A percentile compares a stretch with the other conserved stretches of the same genome.
Conservation (phyloP, 2,797 vertebrate species). For the Myoxocephalus aenaeus region DNA sequence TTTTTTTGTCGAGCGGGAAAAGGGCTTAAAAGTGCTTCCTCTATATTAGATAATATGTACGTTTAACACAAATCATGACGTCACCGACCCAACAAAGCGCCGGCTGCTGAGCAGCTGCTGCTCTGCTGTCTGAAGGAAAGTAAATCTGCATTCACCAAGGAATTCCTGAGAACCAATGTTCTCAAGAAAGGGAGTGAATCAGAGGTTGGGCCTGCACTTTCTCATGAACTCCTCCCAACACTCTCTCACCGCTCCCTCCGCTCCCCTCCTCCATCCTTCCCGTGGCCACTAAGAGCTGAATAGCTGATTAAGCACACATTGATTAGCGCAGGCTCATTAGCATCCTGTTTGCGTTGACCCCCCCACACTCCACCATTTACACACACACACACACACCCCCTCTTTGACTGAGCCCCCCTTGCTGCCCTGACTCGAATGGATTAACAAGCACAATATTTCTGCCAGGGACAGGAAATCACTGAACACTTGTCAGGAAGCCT, state of each 20-base stretch:
- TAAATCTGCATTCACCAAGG: conserved; percentile 67
- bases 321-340: conserved; percentile 90
- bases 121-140: conserved; percentile 25
- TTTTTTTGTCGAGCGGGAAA: not conserved
- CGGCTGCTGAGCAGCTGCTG: conserved; percentile 2
- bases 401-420: conserved; percentile 61
- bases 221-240: conserved; percentile 83
- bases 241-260: conserved; percentile 43
- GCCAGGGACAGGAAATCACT: conserved; percentile 83
- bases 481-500: conserved; percentile 74
- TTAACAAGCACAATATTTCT: conserved; percentile 76
- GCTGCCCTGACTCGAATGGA: conserved; percentile 80
- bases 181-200: conserved; percentile 73
- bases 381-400: conserved; percentile 7
- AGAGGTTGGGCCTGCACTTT: conserved; percentile 81
- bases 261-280: conserved; percentile 49
- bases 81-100: conserved; percentile 13
- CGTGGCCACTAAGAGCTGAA: conserved; percentile 78
- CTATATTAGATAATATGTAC: not conserved
- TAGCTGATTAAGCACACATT: conserved; percentile 90
- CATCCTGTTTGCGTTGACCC: conserved; percentile 87
- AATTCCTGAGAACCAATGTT: conserved; percentile 59
- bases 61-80: not conserved
- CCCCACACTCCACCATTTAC: conserved; percentile 51
- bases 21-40: not conserved